Evolutionary conservation across 2,888 invertebrate genomes (phyloP).

Genomic region (Agrochola litura): DNA sequence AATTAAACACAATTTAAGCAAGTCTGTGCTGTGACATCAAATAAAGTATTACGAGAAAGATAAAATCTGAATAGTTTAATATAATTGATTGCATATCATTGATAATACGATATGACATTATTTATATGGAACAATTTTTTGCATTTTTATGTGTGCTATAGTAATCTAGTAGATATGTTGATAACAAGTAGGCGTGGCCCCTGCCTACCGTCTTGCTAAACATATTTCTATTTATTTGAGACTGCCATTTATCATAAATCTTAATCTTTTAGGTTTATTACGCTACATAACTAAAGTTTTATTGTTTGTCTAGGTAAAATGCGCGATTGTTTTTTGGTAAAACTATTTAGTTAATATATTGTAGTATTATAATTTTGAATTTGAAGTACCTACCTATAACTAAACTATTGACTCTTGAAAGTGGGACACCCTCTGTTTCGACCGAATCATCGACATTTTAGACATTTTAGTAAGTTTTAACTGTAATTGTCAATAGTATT

Average conservation of each 20-base stretch:
- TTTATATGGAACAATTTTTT: slow-evolving; percentile 10
- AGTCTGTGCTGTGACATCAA: not conserved
- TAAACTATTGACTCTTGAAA: no score
- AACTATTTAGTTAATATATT: no score
- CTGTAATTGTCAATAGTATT: no score
- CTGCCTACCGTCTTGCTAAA: not conserved
- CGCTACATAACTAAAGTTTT: not conserved
- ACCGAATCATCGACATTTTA: no score
- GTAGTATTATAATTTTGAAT: no score
- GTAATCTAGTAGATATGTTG: not conserved
- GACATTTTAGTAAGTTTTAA: no score
- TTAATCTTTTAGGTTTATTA: not conserved
- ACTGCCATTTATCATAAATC: slow-evolving; percentile 7
- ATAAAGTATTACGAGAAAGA: slow-evolving; percentile 4
- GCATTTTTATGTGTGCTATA: not conserved
- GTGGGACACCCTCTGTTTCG: no score
- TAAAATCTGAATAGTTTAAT: not conserved
- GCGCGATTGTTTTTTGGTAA: no score
- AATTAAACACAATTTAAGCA: not conserved
- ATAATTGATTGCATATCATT: slow-evolving; percentile 14
- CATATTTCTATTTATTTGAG: not conserved
- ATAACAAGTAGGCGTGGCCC: slow-evolving; percentile 38
- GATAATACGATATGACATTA: slow-evolving; percentile 10
- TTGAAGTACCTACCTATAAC: no score
- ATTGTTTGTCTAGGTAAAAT: not conserved